Base-by-base conservation (phyloP, 64 coral and sea anemone species). In the Montipora foliosa region DNA sequence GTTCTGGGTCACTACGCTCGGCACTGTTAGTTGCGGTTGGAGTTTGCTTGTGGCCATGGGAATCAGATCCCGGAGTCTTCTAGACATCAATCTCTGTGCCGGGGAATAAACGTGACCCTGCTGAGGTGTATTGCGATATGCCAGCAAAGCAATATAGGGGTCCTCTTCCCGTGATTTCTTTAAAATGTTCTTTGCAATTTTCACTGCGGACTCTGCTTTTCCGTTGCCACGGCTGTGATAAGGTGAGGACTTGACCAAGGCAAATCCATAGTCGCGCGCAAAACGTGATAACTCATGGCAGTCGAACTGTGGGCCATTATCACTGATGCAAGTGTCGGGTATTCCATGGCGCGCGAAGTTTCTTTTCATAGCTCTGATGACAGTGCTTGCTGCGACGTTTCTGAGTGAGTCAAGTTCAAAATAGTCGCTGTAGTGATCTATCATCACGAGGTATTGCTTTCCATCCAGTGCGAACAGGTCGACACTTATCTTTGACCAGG, bases 141-240 rank as follows among this genome's bases (percentile, higher is more conserved):
- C 77, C 61, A 81, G 66, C 22, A 81, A 67, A 45, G 89, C 76
- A 25, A 91, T 58, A 49, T 91, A 91, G 7, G 89, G 89, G 60
- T 91, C 88, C 44, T 90, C 88, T 19, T 79, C 12, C 20, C 53
- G 74, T 47, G 88, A 90, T 78, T 90, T 90, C 76, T 80, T 91
- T 49, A 91, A 64, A 47, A 91, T 91, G 20, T 81, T 67, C 62
- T 91, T 81, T n/a, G 88, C 52, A 59, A 86, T 72, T 86, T 86
- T 69, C 13, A 70, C 82, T 6, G 61, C 60, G 44, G 89, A 81
- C 14, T 64, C 60, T 64, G 60, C 60, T 12, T 64, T 64, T 12
- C 60, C 60, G 60, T 64, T 64, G 60, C 60, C 60, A 12, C 60
- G 60, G 60, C 60, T 64, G 60, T 49, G 75, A 49, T 87, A 78